Evolutionary conservation across 2,113 vertebrate species (phyloP).

Genomic region (Notechis scutatus): DNA sequence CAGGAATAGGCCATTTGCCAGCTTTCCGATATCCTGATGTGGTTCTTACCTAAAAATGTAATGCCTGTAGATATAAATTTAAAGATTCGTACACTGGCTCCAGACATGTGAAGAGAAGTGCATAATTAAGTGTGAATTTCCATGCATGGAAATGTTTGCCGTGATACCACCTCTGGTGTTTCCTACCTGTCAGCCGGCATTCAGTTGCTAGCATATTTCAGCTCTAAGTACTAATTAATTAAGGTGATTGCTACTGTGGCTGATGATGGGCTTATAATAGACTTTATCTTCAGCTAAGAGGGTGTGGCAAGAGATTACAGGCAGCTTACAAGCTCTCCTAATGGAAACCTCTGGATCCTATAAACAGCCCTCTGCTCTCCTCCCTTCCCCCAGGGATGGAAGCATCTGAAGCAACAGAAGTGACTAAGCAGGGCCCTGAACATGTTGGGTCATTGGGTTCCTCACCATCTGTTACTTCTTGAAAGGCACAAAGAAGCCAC

Average conservation of each 20-base stretch:
- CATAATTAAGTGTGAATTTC: background rate
- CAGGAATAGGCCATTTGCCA: too few species aligned
- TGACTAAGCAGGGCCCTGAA: background rate
- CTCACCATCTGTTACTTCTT: background rate
- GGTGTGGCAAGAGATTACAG: constrained; percentile 23
- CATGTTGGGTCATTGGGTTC: background rate
- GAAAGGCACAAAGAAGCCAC: background rate
- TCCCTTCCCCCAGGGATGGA: background rate
- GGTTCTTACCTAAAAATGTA: background rate
- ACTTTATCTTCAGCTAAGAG: constrained; percentile 38
- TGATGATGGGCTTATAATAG: constrained; percentile 43
- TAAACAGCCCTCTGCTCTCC: background rate
- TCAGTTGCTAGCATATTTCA: background rate
- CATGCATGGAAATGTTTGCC: background rate
- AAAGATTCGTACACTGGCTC: background rate
- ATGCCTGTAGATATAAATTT: background rate
- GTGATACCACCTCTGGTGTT: background rate
- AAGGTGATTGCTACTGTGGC: constrained; percentile 25
- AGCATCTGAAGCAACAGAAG: background rate
- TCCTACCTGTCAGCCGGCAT: background rate
- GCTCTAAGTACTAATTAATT: constrained; percentile 31
- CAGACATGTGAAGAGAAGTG: background rate
- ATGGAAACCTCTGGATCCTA: background rate
- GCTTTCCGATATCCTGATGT: background rate
- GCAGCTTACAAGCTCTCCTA: background rate